Evolutionary conservation across 2,113 vertebrate genomes (phyloP), one percentile per base, ranked within the genome.

Genomic region (Pachypanchax playfairii): DNA sequence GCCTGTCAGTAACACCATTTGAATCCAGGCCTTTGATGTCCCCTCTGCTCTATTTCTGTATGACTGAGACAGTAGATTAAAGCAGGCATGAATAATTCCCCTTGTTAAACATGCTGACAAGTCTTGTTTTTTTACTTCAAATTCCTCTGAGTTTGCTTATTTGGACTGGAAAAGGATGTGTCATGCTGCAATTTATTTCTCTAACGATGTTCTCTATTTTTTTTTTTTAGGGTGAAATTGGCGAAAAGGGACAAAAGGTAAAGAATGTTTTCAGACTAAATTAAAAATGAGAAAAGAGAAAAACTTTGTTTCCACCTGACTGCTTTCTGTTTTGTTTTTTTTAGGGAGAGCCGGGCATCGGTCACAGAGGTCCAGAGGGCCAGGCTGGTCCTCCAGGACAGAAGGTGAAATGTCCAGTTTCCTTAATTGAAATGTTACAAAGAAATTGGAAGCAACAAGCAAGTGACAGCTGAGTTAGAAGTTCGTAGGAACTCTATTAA

Each of bases 231-330:
- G 94, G 95, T n/a, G 91, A 90, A 43, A 86, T 87, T 77, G 95
- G 95, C 38, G 94, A 96, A 75, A 90, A 67, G 0, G 94, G 95
- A 9, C 95, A 95, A 64, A 95, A 96, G 94, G 94, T 96, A 90
- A 88, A 68, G 3, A 18, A 33, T 4, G 14, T 17, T 20, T 33
- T 13, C 1, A 51, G 38, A 6, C 58, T 46, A 39, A 18, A 50
- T 10, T 13, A 41, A 5, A 14, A 1, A 38, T n/a, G n/a, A n/a
- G n/a, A n/a, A n/a, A n/a, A n/a, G n/a, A 35, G 33, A 29, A 2
- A 2, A 6, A 6, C 14, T 13, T 25, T 61, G 29, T 53, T 68
- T n/a, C n/a, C 26, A 72, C 9, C 15, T 36, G 33, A 12, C 4
- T 67, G 22, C 79, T 47, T 50, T 61, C 42, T 60, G 36, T 6